These are phyloP conservation scores for Trachelus stipa DNA, from an alignment of 2,888 invertebrate species.

Conservation along the genomic window DNA sequence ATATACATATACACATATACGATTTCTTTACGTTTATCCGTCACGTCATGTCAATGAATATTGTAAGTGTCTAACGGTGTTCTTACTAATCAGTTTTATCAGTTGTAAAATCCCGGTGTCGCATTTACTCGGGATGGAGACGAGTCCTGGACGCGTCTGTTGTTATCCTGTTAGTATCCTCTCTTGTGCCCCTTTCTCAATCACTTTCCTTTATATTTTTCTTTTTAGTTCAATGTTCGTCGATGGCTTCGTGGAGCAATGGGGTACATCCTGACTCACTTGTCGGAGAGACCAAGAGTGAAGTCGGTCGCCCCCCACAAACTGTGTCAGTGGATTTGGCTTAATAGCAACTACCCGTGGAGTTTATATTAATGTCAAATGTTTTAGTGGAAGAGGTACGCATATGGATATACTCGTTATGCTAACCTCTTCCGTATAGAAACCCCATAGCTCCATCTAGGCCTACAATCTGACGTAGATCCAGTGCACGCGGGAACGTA, in stretches of 20 bases:
- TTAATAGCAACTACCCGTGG: slow-evolving; percentile 16
- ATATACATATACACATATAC: too few relatives aligned
- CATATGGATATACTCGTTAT: slow-evolving; percentile 38
- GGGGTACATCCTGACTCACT: slow-evolving; percentile 57
- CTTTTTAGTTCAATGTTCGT: neutral
- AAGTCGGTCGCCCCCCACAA: slow-evolving; percentile 66
- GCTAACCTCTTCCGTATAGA: slow-evolving; percentile 54
- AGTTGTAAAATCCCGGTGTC: neutral
- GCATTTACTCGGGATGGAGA: neutral
- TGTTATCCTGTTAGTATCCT: slow-evolving; percentile 1
- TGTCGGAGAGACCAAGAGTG: slow-evolving; percentile 66
- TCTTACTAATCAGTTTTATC: neutral
- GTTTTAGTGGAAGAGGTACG: slow-evolving; percentile 39
- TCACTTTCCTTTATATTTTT: neutral
- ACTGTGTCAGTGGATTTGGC: slow-evolving; percentile 49
- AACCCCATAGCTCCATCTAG: slow-evolving; percentile 49
- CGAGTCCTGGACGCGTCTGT: neutral
- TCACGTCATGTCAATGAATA: slow-evolving; percentile 6
- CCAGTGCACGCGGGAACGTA: slow-evolving; percentile 18
- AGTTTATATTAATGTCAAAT: slow-evolving; percentile 27
- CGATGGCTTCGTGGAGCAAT: slow-evolving; percentile 26
- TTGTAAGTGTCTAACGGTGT: neutral
- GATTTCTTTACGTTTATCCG: neutral
- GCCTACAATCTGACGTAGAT: slow-evolving; percentile 45
- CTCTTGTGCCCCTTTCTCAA: neutral